Base-by-base conservation (phyloP, 2,797 vertebrate genomes). In the Scomberomorus guttatus region DNA sequence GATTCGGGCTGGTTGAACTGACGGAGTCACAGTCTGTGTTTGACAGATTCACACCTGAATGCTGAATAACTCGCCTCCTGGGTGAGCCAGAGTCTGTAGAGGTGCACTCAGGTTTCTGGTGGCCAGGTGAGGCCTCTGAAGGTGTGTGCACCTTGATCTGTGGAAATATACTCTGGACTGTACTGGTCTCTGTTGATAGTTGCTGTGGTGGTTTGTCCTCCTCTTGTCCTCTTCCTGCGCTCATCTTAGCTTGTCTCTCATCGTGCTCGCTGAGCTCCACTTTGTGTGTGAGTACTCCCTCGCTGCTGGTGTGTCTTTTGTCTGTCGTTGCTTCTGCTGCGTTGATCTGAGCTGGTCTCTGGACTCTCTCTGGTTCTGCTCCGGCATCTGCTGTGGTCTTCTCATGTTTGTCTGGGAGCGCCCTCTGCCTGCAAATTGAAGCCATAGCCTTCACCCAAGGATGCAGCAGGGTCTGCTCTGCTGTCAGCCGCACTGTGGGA, bases 401-500 rank as follows among this genome's bases (percentile, higher is more conserved):
- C 55, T 77, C 78, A 78, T 60, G 32, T 83, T 79, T 90, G 76
- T 87, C 72, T 65, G 67, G 65, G 70, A 79, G 81, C 86, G 89
- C 84, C 95, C 94, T 61, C 95, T 90, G 76, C 72, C 76, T 87
- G 92, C 93, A 94, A 1, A 74, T 73, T 77, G 95, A 92, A 29
- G 95, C 94, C 59, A 93, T 94, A 24, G 90, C 92, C 82, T 95
- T 95, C 77, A 99, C 95, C 98, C 98, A 99, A 37, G 94, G 94
- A 72, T 99, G 96, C 88, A 95, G 94, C 64, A 97, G 94, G 4
- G 97, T 97, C 80, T 97, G 95, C 48, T 94, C 92, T 58, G 98
- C 97, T 0, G 96, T 97, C 84, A 97, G 95, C 72, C 98, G 96
- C 75, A 94, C 93, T 48, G 92, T 92, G 29, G 97, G 96, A 68